Percentiles rank a stretch among this genome's conserved stretches.
phyloP scores from a whole-genome alignment of 37 sponge, comb jelly and placozoan genomes.

The Crambe crambe region DNA sequence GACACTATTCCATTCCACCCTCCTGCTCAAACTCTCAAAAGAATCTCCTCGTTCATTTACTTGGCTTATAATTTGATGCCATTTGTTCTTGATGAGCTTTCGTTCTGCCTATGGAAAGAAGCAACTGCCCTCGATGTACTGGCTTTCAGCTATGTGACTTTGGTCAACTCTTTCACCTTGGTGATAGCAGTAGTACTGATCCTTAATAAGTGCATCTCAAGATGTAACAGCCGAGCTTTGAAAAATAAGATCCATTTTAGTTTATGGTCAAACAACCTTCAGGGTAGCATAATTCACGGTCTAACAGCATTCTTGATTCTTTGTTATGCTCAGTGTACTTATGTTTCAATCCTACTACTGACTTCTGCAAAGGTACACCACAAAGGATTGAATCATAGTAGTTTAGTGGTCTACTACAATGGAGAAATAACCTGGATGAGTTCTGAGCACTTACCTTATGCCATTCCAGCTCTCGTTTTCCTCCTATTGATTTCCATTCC shows the following conservation, averaged over 20 bases:
- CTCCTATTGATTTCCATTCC: slow-evolving; percentile 2
- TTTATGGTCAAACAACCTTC: too few relatives aligned
- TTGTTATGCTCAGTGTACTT: slow-evolving; percentile 35
- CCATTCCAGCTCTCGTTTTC: slow-evolving; percentile 9
- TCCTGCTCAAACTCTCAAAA: background rate
- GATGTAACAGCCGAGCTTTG: background rate
- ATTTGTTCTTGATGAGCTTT: slow-evolving; percentile 21
- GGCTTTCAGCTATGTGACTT: slow-evolving; percentile 34
- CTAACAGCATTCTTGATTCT: slow-evolving; percentile 50
- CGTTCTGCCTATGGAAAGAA: slow-evolving; percentile 36
- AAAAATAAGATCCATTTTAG: too few relatives aligned
- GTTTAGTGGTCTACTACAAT: background rate
- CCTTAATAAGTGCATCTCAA: slow-evolving; percentile 3
- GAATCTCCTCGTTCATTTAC: slow-evolving; percentile 10
- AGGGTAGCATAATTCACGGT: slow-evolving; percentile 40
- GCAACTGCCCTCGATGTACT: slow-evolving; percentile 11
- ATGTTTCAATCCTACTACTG: slow-evolving; percentile 13
- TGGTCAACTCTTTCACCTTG: slow-evolving; percentile 26
- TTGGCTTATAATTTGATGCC: slow-evolving; percentile 10
- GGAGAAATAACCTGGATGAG: slow-evolving; percentile 5
- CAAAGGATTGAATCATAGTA: background rate
- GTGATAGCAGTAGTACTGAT: slow-evolving; percentile 9
- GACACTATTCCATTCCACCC: background rate
- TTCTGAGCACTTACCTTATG: slow-evolving; percentile 23
- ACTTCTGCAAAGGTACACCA: background rate